A percentile compares a stretch with the other conserved stretches of the same genome.
These are phyloP conservation scores for Danio jaintianensis DNA, from an alignment of 2,797 vertebrate species.

Conservation along the genomic window DNA sequence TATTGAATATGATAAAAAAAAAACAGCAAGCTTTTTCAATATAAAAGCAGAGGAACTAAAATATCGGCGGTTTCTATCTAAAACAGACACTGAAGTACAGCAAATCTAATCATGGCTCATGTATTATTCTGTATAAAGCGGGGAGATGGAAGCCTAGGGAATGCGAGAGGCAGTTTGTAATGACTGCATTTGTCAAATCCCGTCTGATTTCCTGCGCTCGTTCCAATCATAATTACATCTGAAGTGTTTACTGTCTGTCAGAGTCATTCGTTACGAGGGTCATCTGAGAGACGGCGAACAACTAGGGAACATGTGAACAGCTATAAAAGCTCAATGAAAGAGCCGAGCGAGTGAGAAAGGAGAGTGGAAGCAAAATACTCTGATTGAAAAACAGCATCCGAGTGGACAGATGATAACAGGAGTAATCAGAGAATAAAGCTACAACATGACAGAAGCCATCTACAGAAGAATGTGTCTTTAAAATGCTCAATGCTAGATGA, in stretches of 20 bases:
- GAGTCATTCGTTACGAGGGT: slow-evolving; percentile 30
- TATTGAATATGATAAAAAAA: not conserved
- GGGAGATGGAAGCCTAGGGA: slow-evolving; percentile 18
- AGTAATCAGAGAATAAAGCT: not conserved
- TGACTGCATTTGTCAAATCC: slow-evolving; percentile 34
- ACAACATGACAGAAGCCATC: slow-evolving; percentile 8
- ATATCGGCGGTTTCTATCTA: not conserved
- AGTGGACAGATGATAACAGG: slow-evolving; percentile 11
- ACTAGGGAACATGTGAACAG: slow-evolving; percentile 11
- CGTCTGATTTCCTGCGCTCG: slow-evolving; percentile 36
- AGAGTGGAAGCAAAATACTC: slow-evolving; percentile 19
- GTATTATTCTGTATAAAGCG: slow-evolving; percentile 18
- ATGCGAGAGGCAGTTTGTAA: slow-evolving; percentile 9
- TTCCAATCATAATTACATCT: slow-evolving; percentile 50
- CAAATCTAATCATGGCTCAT: slow-evolving; percentile 14
- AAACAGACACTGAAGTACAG: not conserved
- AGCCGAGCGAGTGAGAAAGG: not conserved
- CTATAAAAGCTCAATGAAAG: slow-evolving; percentile 25
- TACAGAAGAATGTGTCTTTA: not conserved
- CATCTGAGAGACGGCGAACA: slow-evolving; percentile 16
- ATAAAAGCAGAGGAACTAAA: slow-evolving; percentile 1
- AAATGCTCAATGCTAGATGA: not conserved
- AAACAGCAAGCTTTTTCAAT: slow-evolving; percentile 11
- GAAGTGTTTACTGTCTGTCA: slow-evolving; percentile 49
- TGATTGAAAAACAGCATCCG: slow-evolving; percentile 6